Evolutionary conservation across 1,140 invertebrate species (phyloP).

Genomic region (Adelges cooleyi): DNA sequence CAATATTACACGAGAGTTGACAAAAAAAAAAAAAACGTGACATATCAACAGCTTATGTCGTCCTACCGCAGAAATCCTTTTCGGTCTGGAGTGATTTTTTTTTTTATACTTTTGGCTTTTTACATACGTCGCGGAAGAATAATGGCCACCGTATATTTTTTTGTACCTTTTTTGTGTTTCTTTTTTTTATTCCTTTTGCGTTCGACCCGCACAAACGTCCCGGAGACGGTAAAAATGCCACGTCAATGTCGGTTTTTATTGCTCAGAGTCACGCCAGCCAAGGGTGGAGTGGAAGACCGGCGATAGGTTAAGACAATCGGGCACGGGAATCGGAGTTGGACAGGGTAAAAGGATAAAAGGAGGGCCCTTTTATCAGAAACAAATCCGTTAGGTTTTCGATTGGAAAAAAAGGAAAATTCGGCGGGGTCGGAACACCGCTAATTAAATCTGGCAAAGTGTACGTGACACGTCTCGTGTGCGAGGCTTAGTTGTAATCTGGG

Average conservation of each 20-base stretch:
- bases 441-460: no score
- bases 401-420: not conserved
- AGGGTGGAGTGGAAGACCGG: no score
- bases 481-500: no score
- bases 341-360: no score
- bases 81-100: not conserved
- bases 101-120: not conserved
- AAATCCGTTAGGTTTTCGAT: not conserved
- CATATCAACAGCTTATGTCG: no score
- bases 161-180: not conserved
- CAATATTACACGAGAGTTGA: no score
- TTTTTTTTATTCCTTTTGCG: not conserved
- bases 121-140: not conserved
- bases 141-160: not conserved
- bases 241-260: conserved; percentile 13
- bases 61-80: no score
- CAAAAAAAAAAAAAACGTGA: no score
- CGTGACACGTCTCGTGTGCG: no score
- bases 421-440: not conserved
- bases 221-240: not conserved
- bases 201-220: not conserved
- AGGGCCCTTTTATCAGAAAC: no score
- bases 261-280: conserved; percentile 2
- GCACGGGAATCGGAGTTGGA: no score
- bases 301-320: no score